Conservation (phyloP, 23 tunicate species). For the Ciona savignyi region DNA sequence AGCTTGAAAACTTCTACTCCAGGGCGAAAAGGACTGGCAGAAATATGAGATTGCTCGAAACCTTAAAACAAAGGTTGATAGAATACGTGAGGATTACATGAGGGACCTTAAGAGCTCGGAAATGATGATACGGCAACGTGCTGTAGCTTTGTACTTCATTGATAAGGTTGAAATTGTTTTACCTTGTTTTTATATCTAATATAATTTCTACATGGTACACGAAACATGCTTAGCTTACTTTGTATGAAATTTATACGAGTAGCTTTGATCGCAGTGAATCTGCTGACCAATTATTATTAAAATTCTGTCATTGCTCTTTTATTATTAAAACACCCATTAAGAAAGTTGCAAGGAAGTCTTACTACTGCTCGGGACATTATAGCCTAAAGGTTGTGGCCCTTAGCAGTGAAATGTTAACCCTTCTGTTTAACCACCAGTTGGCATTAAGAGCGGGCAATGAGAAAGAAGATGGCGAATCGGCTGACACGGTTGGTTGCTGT, state of each 20-base stretch:
- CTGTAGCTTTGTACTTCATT: conserved; percentile 96
- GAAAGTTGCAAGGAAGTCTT: no score
- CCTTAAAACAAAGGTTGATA: conserved; percentile 55
- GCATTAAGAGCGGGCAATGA: conserved; percentile 99
- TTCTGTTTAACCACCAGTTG: conserved; percentile 40
- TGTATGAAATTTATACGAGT: no score
- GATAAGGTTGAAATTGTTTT: conserved; percentile 92
- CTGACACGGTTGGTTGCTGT: conserved; percentile 99
- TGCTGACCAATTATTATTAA: no score
- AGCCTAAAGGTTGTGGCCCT: no score
- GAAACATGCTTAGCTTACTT: no score
- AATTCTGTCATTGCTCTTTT: no score
- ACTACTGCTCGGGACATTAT: no score
- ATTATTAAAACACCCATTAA: no score
- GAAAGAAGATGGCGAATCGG: conserved; percentile 96
- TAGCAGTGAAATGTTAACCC: no score
- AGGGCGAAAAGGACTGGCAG: conserved; percentile 99
- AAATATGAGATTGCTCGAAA: conserved; percentile 93
- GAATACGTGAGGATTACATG: conserved; percentile 74
- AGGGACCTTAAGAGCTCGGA: conserved; percentile 57
- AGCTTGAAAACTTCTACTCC: conserved; percentile 1
- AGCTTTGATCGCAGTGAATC: no score
- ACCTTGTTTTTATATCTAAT: no score
- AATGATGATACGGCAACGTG: conserved; percentile 94
- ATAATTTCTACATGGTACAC: no score